Conservation (phyloP, 2,113 vertebrate genomes). For the Catharus minimus region DNA sequence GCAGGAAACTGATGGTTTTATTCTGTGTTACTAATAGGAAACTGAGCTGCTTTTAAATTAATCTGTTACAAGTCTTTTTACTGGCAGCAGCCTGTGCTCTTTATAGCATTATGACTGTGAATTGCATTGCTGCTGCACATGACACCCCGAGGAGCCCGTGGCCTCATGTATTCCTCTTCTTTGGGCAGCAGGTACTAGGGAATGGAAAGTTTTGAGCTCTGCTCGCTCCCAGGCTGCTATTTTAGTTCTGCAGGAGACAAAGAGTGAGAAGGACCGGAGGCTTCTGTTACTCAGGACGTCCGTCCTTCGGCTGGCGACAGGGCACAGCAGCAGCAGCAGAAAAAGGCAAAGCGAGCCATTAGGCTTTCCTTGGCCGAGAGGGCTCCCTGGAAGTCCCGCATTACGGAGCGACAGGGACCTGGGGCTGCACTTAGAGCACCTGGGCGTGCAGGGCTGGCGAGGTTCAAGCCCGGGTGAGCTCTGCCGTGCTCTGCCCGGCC, state of each 20-base stretch:
- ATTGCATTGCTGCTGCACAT: not conserved
- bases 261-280: not conserved
- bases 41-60: not conserved
- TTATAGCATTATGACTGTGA: not conserved
- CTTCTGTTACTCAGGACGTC: not conserved
- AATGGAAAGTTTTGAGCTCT: slow-evolving; percentile 30
- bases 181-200: not conserved
- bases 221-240: slow-evolving; percentile 7
- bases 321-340: not conserved
- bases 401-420: not conserved
- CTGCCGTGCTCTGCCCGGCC: not conserved
- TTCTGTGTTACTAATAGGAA: not conserved
- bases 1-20: not conserved
- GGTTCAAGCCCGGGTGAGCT: not conserved
- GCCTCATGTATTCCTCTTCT: not conserved
- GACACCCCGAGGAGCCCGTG: not conserved
- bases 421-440: slow-evolving; percentile 5
- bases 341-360: not conserved
- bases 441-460: not conserved
- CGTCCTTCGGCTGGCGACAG: not conserved
- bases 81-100: not conserved
- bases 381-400: not conserved
- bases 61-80: not conserved
- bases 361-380: not conserved
- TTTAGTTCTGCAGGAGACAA: slow-evolving; percentile 24